Evolutionary conservation across 2,797 vertebrate genomes (phyloP).

Genomic region (Enteromius treurensis): DNA sequence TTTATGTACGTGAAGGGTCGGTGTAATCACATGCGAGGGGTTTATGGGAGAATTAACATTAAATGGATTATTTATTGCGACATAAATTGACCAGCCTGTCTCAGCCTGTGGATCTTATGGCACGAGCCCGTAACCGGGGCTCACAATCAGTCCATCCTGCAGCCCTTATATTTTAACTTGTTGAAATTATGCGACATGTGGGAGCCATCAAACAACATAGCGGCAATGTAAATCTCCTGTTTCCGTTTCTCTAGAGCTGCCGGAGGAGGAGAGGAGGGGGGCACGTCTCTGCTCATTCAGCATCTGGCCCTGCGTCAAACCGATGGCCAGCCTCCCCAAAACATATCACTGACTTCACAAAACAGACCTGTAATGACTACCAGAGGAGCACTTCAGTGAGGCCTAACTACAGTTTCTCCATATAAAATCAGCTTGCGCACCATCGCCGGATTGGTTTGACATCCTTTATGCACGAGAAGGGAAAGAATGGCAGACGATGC

Average conservation of each 20-base stretch:
- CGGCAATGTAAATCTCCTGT: constrained; percentile 69
- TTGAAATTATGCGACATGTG: constrained; percentile 73
- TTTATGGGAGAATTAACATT: constrained; percentile 67
- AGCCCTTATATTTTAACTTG: constrained; percentile 69
- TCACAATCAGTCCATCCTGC: constrained; percentile 65
- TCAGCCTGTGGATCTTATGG: constrained; percentile 37
- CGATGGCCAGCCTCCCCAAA: constrained; percentile 7
- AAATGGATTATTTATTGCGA: constrained; percentile 62
- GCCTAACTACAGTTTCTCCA: constrained; percentile 14
- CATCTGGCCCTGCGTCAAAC: constrained; percentile 32
- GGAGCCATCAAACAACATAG: constrained; percentile 71
- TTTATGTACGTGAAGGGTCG: constrained; percentile 56
- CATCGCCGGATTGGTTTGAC: not conserved
- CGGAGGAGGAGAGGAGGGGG: not conserved
- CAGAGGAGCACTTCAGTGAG: constrained; percentile 43
- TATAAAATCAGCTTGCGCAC: constrained; percentile 18
- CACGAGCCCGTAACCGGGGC: constrained; percentile 28
- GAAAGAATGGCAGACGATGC: constrained; percentile 2
- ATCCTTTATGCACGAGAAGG: constrained; percentile 25
- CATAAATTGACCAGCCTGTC: constrained; percentile 40
- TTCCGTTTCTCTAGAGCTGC: constrained; percentile 43
- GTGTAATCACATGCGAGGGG: constrained; percentile 47
- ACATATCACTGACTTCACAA: constrained; percentile 44
- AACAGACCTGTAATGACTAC: constrained; percentile 44
- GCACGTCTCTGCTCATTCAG: constrained; percentile 40